A percentile compares a stretch with the other conserved stretches of the same genome.
phyloP scores from a whole-genome alignment of 2,797 vertebrate species.

The Girardinus metallicus region DNA sequence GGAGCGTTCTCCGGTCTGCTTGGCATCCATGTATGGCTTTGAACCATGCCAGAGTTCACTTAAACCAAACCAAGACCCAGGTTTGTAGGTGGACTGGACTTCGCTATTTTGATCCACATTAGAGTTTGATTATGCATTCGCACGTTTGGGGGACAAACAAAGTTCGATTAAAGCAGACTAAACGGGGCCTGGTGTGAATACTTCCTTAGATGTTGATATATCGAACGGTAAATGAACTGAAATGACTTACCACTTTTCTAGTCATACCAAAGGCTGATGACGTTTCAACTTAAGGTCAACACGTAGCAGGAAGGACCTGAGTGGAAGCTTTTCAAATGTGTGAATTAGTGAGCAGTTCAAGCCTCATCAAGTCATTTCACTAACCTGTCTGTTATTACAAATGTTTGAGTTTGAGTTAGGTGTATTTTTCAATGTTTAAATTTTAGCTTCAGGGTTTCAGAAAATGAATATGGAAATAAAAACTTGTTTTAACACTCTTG shows the following conservation, averaged over 20 bases:
- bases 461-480: background rate
- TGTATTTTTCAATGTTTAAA: background rate
- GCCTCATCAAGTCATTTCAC: background rate
- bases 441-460: background rate
- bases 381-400: background rate
- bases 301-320: background rate
- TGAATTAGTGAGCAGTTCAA: background rate
- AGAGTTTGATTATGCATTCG: too few relatives aligned
- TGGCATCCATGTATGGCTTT: too few relatives aligned
- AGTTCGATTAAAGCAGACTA: too few relatives aligned
- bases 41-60: too few relatives aligned
- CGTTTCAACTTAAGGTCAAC: background rate
- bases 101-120: too few relatives aligned
- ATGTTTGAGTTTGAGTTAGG: background rate
- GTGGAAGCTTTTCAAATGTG: background rate
- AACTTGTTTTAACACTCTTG: background rate
- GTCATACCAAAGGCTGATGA: background rate
- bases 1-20: too few relatives aligned
- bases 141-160: too few relatives aligned
- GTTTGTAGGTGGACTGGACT: too few relatives aligned
- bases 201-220: background rate
- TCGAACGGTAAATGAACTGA: background rate
- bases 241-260: background rate
- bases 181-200: too few relatives aligned
- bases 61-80: too few relatives aligned